Conservation (phyloP, 2,888 invertebrate species). For the Ectropis crepuscularia region DNA sequence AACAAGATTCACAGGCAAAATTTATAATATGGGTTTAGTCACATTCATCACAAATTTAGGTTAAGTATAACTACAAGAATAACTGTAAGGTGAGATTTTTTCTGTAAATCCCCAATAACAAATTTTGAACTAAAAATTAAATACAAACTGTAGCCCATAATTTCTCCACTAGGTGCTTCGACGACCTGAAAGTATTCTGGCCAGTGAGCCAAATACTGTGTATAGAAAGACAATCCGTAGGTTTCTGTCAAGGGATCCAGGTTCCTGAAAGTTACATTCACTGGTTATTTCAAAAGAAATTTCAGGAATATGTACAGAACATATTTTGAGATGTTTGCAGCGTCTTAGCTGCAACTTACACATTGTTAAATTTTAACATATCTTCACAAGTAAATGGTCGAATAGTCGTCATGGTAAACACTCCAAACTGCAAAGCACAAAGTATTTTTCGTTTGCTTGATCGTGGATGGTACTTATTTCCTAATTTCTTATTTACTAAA, state of each 20-base stretch:
- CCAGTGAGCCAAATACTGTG: conserved; percentile 99
- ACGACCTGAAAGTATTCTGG: conserved; percentile 99
- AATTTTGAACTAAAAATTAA: not conserved
- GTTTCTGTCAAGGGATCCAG: conserved; percentile 99
- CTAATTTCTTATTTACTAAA: no score
- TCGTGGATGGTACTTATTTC: no score
- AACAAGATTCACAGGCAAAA: no score
- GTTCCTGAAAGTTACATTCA: conserved; percentile 86
- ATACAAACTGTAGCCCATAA: conserved; percentile 97
- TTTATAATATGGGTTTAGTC: no score
- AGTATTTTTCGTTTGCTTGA: no score
- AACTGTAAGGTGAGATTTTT: no score
- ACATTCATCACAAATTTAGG: no score
- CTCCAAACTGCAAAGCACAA: not conserved
- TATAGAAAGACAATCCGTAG: conserved; percentile 97
- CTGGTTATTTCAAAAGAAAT: no score
- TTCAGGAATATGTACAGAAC: not conserved
- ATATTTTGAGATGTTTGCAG: no score
- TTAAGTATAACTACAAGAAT: no score
- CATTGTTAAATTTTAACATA: conserved; percentile 97
- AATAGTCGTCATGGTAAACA: conserved; percentile 92
- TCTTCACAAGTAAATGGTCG: conserved; percentile 97
- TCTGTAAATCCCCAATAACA: no score
- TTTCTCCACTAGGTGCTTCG: conserved; percentile 97
- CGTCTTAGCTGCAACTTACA: conserved; percentile 86